Conservation (phyloP, 53 echinoderm and acorn worm genomes). For the Temnopleurus reevesii region DNA sequence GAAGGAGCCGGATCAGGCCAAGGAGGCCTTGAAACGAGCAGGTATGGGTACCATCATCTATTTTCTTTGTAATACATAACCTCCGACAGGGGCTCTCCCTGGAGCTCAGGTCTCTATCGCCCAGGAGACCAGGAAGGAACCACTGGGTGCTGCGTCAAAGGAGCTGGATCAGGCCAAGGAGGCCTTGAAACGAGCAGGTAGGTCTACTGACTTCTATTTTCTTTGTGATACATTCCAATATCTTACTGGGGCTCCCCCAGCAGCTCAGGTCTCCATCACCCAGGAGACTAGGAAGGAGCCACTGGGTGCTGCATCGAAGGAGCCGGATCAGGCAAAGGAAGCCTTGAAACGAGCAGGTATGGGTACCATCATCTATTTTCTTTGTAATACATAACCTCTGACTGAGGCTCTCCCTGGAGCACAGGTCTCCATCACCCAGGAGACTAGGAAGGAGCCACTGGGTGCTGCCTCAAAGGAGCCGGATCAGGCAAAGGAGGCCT, state of each 20-base stretch:
- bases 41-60: neutral
- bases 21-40: neutral
- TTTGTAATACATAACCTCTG: too few relatives aligned
- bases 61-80: neutral
- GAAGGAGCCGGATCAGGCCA: neutral
- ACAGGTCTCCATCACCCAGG: neutral
- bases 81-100: neutral
- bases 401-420: neutral
- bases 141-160: too few relatives aligned
- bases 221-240: too few relatives aligned
- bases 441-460: conserved; percentile 48
- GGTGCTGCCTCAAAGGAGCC: conserved; percentile 59
- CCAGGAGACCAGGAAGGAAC: too few relatives aligned
- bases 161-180: too few relatives aligned
- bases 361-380: neutral
- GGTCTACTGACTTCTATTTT: too few relatives aligned
- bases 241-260: neutral
- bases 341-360: neutral
- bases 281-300: conserved; percentile 43
- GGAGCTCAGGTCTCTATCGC: too few relatives aligned
- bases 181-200: too few relatives aligned
- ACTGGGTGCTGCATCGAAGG: conserved; percentile 50
- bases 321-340: neutral
- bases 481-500: neutral
- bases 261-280: neutral